Percentiles rank a stretch among this genome's conserved stretches.
phyloP scores from a whole-genome alignment of 37 sponge, comb jelly and placozoan genomes.

The Theonella swinhoei region DNA sequence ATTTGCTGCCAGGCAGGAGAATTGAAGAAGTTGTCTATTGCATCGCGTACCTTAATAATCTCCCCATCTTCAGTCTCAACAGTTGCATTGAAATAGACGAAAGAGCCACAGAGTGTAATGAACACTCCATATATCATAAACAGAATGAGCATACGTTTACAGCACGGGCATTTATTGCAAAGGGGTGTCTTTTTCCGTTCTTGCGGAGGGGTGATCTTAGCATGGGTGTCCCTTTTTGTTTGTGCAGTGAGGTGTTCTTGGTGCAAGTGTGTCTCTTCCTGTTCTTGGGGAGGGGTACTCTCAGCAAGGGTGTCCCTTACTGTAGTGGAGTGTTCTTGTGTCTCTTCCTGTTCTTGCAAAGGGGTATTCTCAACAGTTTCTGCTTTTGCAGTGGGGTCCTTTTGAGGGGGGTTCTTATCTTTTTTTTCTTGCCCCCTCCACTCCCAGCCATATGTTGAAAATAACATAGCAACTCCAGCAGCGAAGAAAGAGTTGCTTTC shows the following conservation, averaged over 20 bases:
- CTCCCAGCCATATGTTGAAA: constrained; percentile 52
- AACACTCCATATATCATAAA: constrained; percentile 15
- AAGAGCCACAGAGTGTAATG: constrained; percentile 25
- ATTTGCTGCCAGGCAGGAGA: constrained; percentile 84
- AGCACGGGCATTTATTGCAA: background rate
- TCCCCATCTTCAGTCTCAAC: constrained; percentile 77
- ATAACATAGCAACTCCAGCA: constrained; percentile 10
- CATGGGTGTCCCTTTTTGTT: too few relatives aligned
- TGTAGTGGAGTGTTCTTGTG: too few relatives aligned
- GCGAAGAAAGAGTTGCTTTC: constrained; percentile 6
- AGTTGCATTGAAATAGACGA: constrained; percentile 68
- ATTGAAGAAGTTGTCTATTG: constrained; percentile 64
- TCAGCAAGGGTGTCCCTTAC: background rate
- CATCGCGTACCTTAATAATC: constrained; percentile 74
- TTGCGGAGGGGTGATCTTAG: too few relatives aligned
- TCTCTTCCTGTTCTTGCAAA: too few relatives aligned
- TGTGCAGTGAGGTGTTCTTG: too few relatives aligned
- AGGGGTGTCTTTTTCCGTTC: too few relatives aligned
- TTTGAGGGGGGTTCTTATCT: too few relatives aligned
- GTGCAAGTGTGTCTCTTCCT: too few relatives aligned
- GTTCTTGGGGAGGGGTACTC: too few relatives aligned
- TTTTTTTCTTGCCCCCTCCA: too few relatives aligned
- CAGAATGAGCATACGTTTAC: constrained; percentile 23
- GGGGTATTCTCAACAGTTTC: too few relatives aligned
- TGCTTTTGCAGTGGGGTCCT: too few relatives aligned